Evolutionary conservation across 2,888 invertebrate species (phyloP), one percentile per base, ranked within the genome.

Genomic region (Hypomecis atomaria): DNA sequence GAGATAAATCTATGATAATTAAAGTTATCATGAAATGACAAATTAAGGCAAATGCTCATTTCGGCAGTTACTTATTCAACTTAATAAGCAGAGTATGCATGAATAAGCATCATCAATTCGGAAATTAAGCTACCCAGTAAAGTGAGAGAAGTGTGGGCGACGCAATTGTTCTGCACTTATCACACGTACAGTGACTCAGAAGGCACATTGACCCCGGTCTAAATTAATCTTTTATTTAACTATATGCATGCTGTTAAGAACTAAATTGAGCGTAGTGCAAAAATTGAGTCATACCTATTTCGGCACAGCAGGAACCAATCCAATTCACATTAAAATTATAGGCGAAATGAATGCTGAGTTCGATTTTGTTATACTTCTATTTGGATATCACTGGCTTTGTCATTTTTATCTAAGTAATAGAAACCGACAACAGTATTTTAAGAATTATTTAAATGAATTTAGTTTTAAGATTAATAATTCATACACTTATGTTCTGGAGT

Each of bases 61-160:
- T 23, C 40, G 40, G 33, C 52, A 40, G 38, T 23, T 52, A 9
- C 23, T 52, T 40, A 40, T 23, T 23, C 23, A 50, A 52, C 52
- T 52, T 52, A 52, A 42, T 52, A 42, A 52, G 50, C 13, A 5
- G 4, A 5, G 34, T 37, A 36, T 6, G 37, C 47, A 49, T 43
- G 49, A 48, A 44, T 45, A 47, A 63, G 44, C 54, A 43, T 63
- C 34, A 54, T 59, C 49, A 55, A 55, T 23, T 59, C 55, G 43
- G 13, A 56, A 38, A 56, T 45, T 56, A 43, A 61, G 36, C 10
- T 45, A 59, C 49, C 54, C 53, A 7, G 57, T 44, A 58, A 58
- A 61, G 54, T 58, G 57, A 63, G 59, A 59, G 63, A 59, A 43
- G 59, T 40, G 64, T 64, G 59, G 64, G 64, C 40, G 64, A 40